A percentile compares a stretch with the other conserved stretches of the same genome.
phyloP scores from a whole-genome alignment of 1,140 invertebrate genomes.

The Drosophila persimilis region DNA sequence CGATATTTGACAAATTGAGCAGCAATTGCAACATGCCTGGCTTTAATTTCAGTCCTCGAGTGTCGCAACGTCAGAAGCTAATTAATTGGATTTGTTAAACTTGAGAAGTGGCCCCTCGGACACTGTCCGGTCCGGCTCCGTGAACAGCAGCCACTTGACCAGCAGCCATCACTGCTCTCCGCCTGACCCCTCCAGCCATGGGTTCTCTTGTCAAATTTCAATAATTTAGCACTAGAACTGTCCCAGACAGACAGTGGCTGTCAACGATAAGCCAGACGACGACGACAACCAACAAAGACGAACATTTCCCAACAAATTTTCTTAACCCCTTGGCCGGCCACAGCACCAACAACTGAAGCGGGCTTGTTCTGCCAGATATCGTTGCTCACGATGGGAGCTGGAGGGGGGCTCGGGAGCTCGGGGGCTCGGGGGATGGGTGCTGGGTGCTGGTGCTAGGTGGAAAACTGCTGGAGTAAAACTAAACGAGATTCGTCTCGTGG shows the following conservation, averaged over 20 bases:
- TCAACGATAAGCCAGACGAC: slow-evolving; percentile 57
- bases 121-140: too few species aligned
- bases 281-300: slow-evolving; percentile 42
- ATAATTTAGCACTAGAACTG: slow-evolving; percentile 60
- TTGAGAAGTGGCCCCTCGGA: slow-evolving; percentile 32
- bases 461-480: slow-evolving; percentile 72
- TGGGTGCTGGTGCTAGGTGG: slow-evolving; percentile 14
- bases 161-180: slow-evolving; percentile 16
- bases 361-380: slow-evolving; percentile 17
- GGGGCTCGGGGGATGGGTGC: not conserved
- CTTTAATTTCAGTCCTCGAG: slow-evolving; percentile 63
- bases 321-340: slow-evolving; percentile 22
- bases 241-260: slow-evolving; percentile 56
- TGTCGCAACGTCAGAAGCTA: slow-evolving; percentile 49
- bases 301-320: slow-evolving; percentile 38
- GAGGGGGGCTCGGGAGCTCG: not conserved
- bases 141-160: slow-evolving; percentile 42
- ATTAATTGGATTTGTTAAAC: slow-evolving; percentile 64
- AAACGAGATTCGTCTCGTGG: slow-evolving; percentile 74
- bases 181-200: too few species aligned
- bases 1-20: slow-evolving; percentile 67
- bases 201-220: slow-evolving; percentile 55
- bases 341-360: too few species aligned
- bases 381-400: too few species aligned
- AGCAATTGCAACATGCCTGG: slow-evolving; percentile 45